Percentiles rank a stretch among this genome's conserved stretches.
phyloP scores from a whole-genome alignment of 2,888 invertebrate genomes.

The Allolobophora icterica region DNA sequence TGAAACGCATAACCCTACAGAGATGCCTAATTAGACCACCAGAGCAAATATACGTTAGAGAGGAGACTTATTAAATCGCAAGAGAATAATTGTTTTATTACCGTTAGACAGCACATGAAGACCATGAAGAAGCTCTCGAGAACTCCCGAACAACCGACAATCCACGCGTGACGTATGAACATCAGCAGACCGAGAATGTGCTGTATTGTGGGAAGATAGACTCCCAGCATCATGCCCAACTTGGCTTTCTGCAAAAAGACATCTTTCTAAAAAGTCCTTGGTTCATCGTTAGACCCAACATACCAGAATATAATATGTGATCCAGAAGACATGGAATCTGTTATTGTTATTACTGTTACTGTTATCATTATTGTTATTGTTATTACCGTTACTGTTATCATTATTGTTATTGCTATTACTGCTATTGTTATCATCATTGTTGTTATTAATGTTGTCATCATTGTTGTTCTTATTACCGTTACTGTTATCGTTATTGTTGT shows the following conservation, averaged over 20 bases:
- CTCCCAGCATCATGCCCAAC: constrained; percentile 52
- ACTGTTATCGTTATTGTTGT: not conserved
- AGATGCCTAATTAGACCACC: too few species aligned
- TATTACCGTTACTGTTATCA: too few species aligned
- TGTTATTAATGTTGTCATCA: not conserved
- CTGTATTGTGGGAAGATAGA: constrained; percentile 54
- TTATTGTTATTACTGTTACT: not conserved
- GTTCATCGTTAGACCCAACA: not conserved
- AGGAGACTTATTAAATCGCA: not conserved
- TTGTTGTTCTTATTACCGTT: not conserved
- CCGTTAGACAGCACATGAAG: constrained; percentile 53
- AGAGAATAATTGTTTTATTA: constrained; percentile 35
- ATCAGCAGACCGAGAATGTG: constrained; percentile 55
- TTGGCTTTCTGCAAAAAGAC: constrained; percentile 49
- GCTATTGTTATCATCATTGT: not conserved
- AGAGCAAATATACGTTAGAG: not conserved
- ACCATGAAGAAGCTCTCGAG: constrained; percentile 52
- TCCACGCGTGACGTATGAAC: constrained; percentile 54
- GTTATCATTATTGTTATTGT: not conserved
- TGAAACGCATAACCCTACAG: not conserved
- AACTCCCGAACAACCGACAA: constrained; percentile 51
- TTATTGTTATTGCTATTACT: too few species aligned
- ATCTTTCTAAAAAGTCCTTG: not conserved
- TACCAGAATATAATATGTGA: not conserved
- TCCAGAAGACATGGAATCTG: not conserved